phyloP scores from a whole-genome alignment of 2,113 vertebrate species.

The Picathartes gymnocephalus region DNA sequence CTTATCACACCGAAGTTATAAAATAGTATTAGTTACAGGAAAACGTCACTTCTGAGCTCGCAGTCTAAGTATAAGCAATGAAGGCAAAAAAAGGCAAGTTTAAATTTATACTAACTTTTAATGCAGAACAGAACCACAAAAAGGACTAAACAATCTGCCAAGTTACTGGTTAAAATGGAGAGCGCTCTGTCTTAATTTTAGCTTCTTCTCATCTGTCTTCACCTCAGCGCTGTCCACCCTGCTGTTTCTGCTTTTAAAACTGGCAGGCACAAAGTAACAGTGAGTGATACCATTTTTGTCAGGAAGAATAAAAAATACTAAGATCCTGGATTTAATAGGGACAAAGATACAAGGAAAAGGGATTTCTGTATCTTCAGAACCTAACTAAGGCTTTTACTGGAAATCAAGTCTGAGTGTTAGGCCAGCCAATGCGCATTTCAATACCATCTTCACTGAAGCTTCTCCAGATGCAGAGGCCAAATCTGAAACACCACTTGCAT shows the following conservation, averaged over 20 bases:
- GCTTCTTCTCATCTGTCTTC: neutral
- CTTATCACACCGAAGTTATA: rapidly evolving
- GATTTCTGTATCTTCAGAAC: neutral
- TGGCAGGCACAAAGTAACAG: neutral
- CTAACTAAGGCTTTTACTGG: neutral
- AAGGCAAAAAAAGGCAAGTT: neutral
- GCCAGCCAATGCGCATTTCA: neutral
- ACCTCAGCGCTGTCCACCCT: neutral
- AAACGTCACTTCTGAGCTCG: neutral
- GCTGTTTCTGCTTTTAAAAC: neutral
- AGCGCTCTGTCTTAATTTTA: neutral
- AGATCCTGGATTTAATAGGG: neutral
- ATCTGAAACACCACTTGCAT: neutral
- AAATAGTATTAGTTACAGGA: neutral
- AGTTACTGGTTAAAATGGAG: neutral
- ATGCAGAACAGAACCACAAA: neutral
- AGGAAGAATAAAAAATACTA: neutral
- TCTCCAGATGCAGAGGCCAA: neutral
- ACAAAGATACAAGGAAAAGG: neutral
- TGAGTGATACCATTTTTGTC: neutral
- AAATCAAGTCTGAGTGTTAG: neutral
- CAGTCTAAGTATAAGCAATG: neutral
- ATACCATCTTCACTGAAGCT: neutral
- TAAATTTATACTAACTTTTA: neutral
- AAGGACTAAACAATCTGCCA: neutral